Conservation (phyloP, 2,797 vertebrate genomes). For the Danio jaintianensis region DNA sequence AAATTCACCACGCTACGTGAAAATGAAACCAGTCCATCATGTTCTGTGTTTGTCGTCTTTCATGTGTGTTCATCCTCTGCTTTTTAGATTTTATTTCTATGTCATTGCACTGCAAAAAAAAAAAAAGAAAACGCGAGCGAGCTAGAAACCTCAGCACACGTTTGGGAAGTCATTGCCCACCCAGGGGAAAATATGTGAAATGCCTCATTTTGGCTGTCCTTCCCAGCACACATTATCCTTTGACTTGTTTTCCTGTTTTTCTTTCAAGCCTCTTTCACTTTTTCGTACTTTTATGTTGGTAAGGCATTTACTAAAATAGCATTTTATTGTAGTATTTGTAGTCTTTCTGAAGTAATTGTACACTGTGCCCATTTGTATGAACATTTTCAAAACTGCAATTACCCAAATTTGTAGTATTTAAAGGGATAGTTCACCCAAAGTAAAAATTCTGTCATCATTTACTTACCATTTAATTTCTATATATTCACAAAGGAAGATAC, state of each 20-base stretch:
- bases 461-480: too few species aligned
- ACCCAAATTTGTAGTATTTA: background rate
- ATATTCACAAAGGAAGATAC: too few species aligned
- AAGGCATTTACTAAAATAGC: background rate
- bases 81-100: constrained; percentile 30
- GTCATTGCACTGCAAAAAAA: constrained; percentile 32
- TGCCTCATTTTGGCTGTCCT: constrained; percentile 52
- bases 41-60: background rate
- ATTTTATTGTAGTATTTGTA: background rate
- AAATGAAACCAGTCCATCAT: constrained; percentile 3
- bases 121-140: constrained; percentile 7
- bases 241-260: constrained; percentile 18
- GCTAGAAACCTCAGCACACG: constrained; percentile 37
- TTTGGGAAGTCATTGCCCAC: constrained; percentile 53
- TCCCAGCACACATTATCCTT: constrained; percentile 52
- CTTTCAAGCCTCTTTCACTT: background rate
- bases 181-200: constrained; percentile 52
- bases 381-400: background rate
- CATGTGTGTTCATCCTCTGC: constrained; percentile 33
- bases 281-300: background rate
- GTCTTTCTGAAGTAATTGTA: background rate
- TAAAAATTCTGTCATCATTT: too few species aligned
- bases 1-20: background rate
- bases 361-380: background rate
- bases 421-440: too few species aligned